Evolutionary conservation across 2,888 invertebrate genomes (phyloP), one percentile per base, ranked within the genome.

Genomic region (Linnaemya tessellans): DNA sequence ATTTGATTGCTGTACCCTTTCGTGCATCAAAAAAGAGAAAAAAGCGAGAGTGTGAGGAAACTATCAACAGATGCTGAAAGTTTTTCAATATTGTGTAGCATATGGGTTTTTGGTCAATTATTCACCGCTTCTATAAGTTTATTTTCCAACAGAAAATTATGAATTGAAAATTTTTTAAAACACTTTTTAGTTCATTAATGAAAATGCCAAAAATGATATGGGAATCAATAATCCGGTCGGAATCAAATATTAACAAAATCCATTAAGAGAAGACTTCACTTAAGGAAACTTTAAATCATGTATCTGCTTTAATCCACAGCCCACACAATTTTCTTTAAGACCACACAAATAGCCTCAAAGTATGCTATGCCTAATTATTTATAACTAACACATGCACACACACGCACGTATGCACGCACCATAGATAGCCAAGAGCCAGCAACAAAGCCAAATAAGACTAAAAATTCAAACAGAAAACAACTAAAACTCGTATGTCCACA

Each of bases 71-170:
- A 68, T 85, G 81, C 65, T 81, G 56, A 41, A 64, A 73, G 74
- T 43, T 65, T 43, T 62, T 2, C 68, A 35, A 35, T 73, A 73
- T 81, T 62, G 64, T 78, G 78, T 68, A 62, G 38, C 84, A 79
- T 70, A 78, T 79, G 81, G 68, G 68, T 62, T 46, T 41, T 18
- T 78, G 74, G 64, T 79, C 84, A 84, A 81, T 81, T 84, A 84
- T 81, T 80, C 73, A 81, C 73, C 51, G 64, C 22, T 79, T 51
- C 54, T 51, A 51, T 41, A 54, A 73, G 73, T 78, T 81, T 68
- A 60, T 65, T 71, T 75, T 65, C 7, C 25, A 49, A 22, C 43
- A 41, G n/a, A 43, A 60, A 18, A 51, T 5, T 35, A 38, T 18
- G 41, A 15, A 35, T 9, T n/a, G n/a, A 41, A 75, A 74, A 25